A percentile compares a stretch with the other conserved stretches of the same genome.
Conservation (phyloP, 2,888 invertebrate species). For the Drosophila nigritarsus region DNA sequence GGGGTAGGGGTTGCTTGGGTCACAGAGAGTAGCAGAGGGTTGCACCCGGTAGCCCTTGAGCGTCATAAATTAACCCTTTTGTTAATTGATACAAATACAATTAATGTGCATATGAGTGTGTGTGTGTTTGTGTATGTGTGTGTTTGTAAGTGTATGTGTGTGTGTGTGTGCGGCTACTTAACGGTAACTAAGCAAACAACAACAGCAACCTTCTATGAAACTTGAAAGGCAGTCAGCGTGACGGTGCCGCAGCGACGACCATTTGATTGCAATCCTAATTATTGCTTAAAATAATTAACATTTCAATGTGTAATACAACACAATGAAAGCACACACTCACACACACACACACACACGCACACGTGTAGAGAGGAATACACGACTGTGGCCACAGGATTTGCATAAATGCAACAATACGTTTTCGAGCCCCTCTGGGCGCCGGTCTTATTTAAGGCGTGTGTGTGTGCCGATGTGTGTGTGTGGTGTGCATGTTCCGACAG, state of each 20-base stretch:
- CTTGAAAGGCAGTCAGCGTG: conserved; percentile 42
- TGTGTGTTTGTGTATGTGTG: conserved; percentile 15
- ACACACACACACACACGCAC: conserved; percentile 19
- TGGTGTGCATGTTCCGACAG: conserved; percentile 19
- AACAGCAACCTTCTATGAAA: conserved; percentile 31
- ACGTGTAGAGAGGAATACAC: conserved; percentile 30
- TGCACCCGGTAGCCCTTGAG: conserved; percentile 66
- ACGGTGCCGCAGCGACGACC: conserved; percentile 47
- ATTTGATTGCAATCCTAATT: conserved; percentile 81
- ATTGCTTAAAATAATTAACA: conserved; percentile 81
- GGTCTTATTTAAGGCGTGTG: conserved; percentile 1
- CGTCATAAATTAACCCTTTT: conserved; percentile 85
- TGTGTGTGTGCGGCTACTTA: conserved; percentile 62
- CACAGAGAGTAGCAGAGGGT: conserved; percentile 20
- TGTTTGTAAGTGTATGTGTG: conserved; percentile 20
- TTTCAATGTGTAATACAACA: conserved; percentile 77
- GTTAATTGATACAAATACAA: conserved; percentile 85
- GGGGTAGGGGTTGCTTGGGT: conserved; percentile 1
- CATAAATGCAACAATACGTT: conserved; percentile 77
- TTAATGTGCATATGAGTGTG: conserved; percentile 59
- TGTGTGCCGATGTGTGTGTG: conserved; percentile 1
- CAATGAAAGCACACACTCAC: conserved; percentile 58
- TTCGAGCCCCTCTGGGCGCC: conserved; percentile 29
- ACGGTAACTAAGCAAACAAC: conserved; percentile 79
- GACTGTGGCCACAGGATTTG: conserved; percentile 65